Evolutionary conservation across 2,888 invertebrate species (phyloP).

Genomic region (Apocheima hispidaria): DNA sequence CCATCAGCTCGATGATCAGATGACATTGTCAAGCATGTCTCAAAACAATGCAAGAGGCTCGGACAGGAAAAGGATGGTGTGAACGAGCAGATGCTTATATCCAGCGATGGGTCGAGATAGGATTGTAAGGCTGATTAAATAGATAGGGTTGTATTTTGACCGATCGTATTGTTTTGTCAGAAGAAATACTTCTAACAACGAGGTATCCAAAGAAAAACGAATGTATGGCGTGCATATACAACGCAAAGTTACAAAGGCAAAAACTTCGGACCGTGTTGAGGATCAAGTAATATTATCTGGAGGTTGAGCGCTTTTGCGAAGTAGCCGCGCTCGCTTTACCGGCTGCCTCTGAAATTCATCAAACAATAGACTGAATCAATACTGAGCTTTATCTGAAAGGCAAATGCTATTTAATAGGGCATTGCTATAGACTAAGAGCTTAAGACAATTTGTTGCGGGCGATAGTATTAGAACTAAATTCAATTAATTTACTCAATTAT

Average conservation of each 20-base stretch:
- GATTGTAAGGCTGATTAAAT: too few relatives aligned
- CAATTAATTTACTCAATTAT: background rate
- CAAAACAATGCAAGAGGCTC: too few relatives aligned
- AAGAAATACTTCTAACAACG: background rate
- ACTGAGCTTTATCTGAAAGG: conserved; percentile 17
- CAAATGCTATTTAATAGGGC: conserved; percentile 13
- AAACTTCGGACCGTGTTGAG: conserved; percentile 30
- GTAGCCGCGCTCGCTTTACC: conserved; percentile 8
- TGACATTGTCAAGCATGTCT: too few relatives aligned
- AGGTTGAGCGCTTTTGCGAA: conserved; percentile 8
- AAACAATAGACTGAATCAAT: conserved; percentile 17
- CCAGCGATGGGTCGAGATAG: too few relatives aligned
- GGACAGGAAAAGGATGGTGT: too few relatives aligned
- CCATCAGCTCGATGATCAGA: too few relatives aligned
- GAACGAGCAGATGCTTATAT: too few relatives aligned
- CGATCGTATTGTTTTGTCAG: background rate
- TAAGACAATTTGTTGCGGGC: background rate
- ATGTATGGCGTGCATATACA: conserved; percentile 2
- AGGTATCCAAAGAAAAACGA: background rate
- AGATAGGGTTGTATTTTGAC: too few relatives aligned
- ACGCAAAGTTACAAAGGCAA: conserved; percentile 35
- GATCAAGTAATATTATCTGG: conserved; percentile 36
- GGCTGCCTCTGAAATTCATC: conserved; percentile 17
- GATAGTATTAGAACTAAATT: background rate
- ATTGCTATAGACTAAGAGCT: background rate